Evolutionary conservation across 1,140 invertebrate species (phyloP), one percentile per base, ranked within the genome.

Genomic region (Notospermus geniculatus): DNA sequence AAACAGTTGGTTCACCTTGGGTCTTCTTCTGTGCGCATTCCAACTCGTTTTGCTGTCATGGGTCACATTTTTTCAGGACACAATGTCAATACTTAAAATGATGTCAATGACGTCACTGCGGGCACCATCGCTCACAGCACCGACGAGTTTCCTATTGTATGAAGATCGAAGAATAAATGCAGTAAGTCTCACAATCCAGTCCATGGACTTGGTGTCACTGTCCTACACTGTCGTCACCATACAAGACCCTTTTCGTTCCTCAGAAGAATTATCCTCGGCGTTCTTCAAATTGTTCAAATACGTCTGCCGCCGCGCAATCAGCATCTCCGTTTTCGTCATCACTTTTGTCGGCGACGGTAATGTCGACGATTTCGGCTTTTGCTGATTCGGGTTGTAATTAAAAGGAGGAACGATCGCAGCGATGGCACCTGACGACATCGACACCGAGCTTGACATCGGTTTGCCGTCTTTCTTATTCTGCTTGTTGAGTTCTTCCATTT

Each of bases 331-430:
- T 62, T 80, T 80, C 11, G 79, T 80, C 53, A 72, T 53, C 50
- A 70, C 75, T 50, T 63, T 60, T 0, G 54, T 46, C 4, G 65
- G 62, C 7, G 67, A 63, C 11, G 63, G 43, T 23, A 59, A 58
- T 1, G 25, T 32, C 5, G 56, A 43, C 11, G 36, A 36, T 41
- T 61, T 54, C n/a, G 22, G 50, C 22, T 28, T 43, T 15, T 50
- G n/a, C 27, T n/a, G 54, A 11, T 62, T 67, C 1, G 83, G 83
- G 54, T 79, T 83, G 57, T 85, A 85, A 66, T 86, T 85, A 61
- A 85, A 86, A 0, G 84, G 84, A 17, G 78, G 74, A 17, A 84
- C 83, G 43, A 84, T 80, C 7, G 83, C 83, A 27, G 83, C 81
- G 2, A 80, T 79, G n/a, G 79, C 45, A 28, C 46, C 46, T 50